Conservation (phyloP, 1,140 invertebrate species). For the Centruroides sculpturatus region DNA sequence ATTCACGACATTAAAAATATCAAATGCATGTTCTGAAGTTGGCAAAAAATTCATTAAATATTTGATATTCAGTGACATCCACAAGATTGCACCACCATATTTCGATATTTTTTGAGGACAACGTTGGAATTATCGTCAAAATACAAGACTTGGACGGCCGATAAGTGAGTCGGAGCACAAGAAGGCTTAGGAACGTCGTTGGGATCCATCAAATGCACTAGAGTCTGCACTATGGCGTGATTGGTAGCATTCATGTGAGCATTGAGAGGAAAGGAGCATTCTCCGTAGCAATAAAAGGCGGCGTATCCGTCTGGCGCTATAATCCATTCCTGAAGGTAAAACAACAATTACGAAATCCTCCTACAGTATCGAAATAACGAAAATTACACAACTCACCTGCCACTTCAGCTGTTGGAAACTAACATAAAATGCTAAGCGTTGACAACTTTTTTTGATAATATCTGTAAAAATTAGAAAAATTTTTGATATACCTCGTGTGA, state of each 20-base stretch:
- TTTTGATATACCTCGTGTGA: no score
- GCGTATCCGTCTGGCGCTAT: conserved; percentile 86
- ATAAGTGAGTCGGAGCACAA: conserved; percentile 81
- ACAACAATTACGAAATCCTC: no score
- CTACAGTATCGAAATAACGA: no score
- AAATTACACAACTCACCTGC: conserved; percentile 43
- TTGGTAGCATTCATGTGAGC: conserved; percentile 85
- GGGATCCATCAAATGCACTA: conserved; percentile 72
- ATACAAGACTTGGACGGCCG: conserved; percentile 74
- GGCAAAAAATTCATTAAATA: not conserved
- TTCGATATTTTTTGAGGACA: conserved; percentile 82
- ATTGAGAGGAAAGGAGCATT: conserved; percentile 75
- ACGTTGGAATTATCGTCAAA: conserved; percentile 79
- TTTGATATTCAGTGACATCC: conserved; percentile 58
- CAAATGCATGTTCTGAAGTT: no score
- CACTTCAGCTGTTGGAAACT: conserved; percentile 79
- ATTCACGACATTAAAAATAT: no score
- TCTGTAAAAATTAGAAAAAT: no score
- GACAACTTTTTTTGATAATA: conserved; percentile 45
- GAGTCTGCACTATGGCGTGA: conserved; percentile 86
- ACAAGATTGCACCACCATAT: conserved; percentile 92
- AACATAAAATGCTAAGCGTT: conserved; percentile 76
- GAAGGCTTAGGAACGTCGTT: conserved; percentile 63
- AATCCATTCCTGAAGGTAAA: conserved; percentile 64
- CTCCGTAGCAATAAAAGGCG: conserved; percentile 85